These are phyloP conservation scores for Spialia ferax DNA, from an alignment of 2,888 invertebrate genomes.

Conservation along the genomic window DNA sequence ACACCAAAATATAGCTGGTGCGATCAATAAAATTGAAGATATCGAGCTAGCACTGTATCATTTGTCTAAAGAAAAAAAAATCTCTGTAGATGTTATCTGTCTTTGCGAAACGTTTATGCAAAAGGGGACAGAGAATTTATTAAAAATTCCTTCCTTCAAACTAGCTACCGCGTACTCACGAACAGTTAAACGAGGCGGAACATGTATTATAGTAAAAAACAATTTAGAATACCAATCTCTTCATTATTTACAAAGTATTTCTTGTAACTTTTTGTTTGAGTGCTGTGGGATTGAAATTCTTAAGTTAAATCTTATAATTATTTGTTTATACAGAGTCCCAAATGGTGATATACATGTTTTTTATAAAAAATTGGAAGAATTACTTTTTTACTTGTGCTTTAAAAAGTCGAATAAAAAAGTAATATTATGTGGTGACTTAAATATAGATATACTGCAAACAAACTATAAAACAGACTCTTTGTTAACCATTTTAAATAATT, in stretches of 20 bases:
- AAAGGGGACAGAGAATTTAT: not conserved
- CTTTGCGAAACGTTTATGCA: not conserved
- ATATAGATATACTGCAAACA: not conserved
- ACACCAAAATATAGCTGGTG: slow-evolving; percentile 12
- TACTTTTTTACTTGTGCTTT: not conserved
- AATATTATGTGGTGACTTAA: not conserved
- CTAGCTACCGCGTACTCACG: not conserved
- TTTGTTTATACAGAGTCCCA: not conserved
- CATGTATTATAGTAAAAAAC: not conserved
- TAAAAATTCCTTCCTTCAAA: not conserved
- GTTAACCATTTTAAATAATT: not conserved
- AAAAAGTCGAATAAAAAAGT: not conserved
- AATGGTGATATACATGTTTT: slow-evolving; percentile 3
- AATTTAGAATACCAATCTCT: not conserved
- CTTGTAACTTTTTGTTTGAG: not conserved
- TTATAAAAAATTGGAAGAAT: not conserved
- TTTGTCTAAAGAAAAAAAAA: not conserved
- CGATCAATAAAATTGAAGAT: not conserved
- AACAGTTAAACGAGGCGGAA: not conserved
- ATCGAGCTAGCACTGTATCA: not conserved
- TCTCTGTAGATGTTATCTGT: not conserved
- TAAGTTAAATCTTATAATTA: not conserved
- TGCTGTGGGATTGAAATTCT: not conserved
- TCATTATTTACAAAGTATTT: not conserved
- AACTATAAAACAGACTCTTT: not conserved